Evolutionary conservation across 2,113 vertebrate species (phyloP), one percentile per base, ranked within the genome.

Genomic region (Gymnobelideus leadbeateri): DNA sequence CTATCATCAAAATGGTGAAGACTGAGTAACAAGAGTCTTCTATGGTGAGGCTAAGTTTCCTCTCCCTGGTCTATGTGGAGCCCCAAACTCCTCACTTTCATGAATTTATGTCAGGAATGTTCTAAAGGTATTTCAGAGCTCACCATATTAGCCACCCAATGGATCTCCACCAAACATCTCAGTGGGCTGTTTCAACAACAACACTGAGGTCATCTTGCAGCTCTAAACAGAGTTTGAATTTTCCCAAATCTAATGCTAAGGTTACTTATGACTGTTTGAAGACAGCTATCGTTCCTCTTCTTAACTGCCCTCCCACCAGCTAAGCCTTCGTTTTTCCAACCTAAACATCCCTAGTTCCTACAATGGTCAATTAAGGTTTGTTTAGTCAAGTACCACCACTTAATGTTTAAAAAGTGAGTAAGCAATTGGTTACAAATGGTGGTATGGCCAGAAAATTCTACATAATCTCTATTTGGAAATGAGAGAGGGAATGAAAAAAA

Each of bases 161-260:
- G 52, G 94, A 55, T 89, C 95, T 93, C 89, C 31, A 1, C 92
- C 95, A 93, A 91, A 94, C 91, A 93, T 93, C 50, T 89, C 91
- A 53, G 91, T 31, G 6, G 0, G 91, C 91, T 89, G n/a, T 91
- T 93, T 77, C 24, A 68, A 61, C 43, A 10, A 46, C 92, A 92
- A 91, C 47, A 89, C 46, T 49, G 94, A 95, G 92, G 46, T 93
- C 6, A 55, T 91, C 11, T 47, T 94, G 14, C 1, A 46, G 28
- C 95, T 96, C 68, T 91, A 31, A 95, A 43, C 26, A 8, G 92
- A 95, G 77, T 95, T 94, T 52, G 68, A 94, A 93, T 37, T 94
- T 19, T 91, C 91, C 47, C 55, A 61, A 95, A 94, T 94, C 31
- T 54, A 94, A 57, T 84, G 61, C 92, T 21, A 95, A 92, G n/a